phyloP scores from a whole-genome alignment of 2,113 vertebrate species.

The Uropsilus gracilis region DNA sequence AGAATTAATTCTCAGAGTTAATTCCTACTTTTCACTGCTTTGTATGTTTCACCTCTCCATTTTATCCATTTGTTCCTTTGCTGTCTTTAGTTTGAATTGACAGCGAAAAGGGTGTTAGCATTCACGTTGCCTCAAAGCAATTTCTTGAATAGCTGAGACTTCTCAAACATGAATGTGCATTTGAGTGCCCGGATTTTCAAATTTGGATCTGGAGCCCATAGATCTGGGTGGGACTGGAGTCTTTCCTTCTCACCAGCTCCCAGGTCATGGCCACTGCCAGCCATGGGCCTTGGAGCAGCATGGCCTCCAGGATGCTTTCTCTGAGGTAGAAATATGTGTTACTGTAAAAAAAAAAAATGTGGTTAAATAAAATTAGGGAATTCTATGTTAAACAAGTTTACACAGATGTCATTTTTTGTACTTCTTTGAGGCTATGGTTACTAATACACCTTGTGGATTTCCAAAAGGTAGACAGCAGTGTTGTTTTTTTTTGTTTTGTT shows the following conservation, averaged over 20 bases:
- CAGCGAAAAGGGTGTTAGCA: too few species aligned
- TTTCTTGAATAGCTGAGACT: not conserved
- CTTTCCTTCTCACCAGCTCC: not conserved
- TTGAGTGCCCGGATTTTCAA: not conserved
- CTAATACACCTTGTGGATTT: not conserved
- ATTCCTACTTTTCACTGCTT: not conserved
- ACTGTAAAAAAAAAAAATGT: not conserved
- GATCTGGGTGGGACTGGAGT: not conserved
- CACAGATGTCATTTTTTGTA: not conserved
- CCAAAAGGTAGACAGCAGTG: not conserved
- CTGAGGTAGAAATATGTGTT: not conserved
- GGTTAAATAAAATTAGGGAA: not conserved
- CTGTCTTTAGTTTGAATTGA: not conserved
- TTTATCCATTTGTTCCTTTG: not conserved
- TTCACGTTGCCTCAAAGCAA: not conserved
- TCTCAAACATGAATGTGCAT: not conserved
- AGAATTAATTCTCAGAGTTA: not conserved
- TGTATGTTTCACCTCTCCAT: not conserved
- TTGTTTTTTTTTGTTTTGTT: not conserved
- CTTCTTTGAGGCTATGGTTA: not conserved
- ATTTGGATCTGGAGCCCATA: too few species aligned
- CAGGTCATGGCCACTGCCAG: not conserved
- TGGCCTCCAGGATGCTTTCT: not conserved
- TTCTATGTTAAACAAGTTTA: not conserved
- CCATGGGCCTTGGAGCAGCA: rapidly evolving